Base-by-base conservation (phyloP, 2,888 invertebrate genomes). In the Leptopilina syphax region DNA sequence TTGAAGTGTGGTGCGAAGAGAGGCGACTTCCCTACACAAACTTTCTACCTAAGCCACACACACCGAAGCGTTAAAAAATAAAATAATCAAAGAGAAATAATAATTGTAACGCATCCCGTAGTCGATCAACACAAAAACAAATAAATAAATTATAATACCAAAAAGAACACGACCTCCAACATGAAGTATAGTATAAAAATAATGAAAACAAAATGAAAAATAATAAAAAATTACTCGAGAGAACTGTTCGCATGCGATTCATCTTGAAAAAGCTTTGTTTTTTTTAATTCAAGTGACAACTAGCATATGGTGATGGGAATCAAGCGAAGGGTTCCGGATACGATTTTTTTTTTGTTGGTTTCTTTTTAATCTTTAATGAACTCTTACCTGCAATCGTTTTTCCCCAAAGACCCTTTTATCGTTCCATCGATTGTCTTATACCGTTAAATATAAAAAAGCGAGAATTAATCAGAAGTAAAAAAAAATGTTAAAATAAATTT, bases 1-100 rank as follows among this genome's bases (percentile, higher is more conserved):
- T 86, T 91, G 91, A 85, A 92, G 90, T 87, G 88, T 90, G 86
- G 91, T 90, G 86, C 90, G 91, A 80, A 91, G 92, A 87, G 90
- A 91, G 90, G 91, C 89, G 88, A 92, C 89, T 91, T 92, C 92
- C 90, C 91, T 91, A 91, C 91, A 90, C 90, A 92, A 91, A 91
- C 85, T 91, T 91, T 91, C 91, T 91, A 92, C 92, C 92, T 92
- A 90, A 50, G 90, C 91, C 90, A 89, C 91, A 90, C 86, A 90
- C 88, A 91, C 87, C 93, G 93, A 91, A 93, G 93, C 93, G 93
- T 89, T 90, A 86, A 86, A 87, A 89, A 90, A 89, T 88, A 80
- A 88, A 85, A 83, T 81, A 80, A 82, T 60, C 57, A 79, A 50
- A 86, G 81, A 78, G 13, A 79, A 84, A 76, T 78, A 79, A 82